A percentile compares a stretch with the other conserved stretches of the same genome.
Conservation (phyloP, 23 tunicate species). For the Phallusia fumigata region DNA sequence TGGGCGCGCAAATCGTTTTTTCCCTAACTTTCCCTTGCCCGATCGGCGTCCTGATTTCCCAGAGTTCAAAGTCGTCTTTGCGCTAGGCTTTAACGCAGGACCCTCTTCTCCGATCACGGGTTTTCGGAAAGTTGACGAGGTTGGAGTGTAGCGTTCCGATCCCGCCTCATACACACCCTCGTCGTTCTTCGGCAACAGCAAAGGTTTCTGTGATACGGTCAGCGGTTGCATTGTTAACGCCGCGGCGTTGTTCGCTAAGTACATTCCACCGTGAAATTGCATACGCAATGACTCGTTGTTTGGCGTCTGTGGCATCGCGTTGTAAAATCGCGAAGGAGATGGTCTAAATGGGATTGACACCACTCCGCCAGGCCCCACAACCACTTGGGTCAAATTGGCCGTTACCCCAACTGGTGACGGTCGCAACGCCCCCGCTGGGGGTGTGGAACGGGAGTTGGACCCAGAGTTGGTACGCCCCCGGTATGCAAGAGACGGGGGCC, state of each 20-base stretch:
- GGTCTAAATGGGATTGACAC: slow-evolving; percentile 33
- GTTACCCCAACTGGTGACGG: slow-evolving; percentile 21
- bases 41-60: neutral
- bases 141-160: neutral
- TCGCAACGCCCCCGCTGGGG: neutral
- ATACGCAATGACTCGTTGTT: neutral
- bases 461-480: slow-evolving; percentile 40
- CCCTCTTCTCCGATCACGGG: neutral
- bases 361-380: slow-evolving; percentile 44
- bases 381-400: slow-evolving; percentile 22
- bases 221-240: slow-evolving; percentile 46
- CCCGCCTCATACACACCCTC: neutral
- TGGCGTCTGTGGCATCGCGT: neutral
- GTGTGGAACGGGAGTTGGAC: neutral
- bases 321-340: neutral
- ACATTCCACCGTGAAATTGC: neutral
- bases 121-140: neutral
- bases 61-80: neutral
- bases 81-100: neutral
- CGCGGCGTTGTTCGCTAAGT: neutral
- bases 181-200: slow-evolving; percentile 22
- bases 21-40: neutral
- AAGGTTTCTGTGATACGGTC: slow-evolving; percentile 50
- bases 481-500: slow-evolving; percentile 56
- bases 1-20: neutral